These are phyloP conservation scores for Athene noctua DNA, from an alignment of 2,113 vertebrate species.

Conservation along the genomic window DNA sequence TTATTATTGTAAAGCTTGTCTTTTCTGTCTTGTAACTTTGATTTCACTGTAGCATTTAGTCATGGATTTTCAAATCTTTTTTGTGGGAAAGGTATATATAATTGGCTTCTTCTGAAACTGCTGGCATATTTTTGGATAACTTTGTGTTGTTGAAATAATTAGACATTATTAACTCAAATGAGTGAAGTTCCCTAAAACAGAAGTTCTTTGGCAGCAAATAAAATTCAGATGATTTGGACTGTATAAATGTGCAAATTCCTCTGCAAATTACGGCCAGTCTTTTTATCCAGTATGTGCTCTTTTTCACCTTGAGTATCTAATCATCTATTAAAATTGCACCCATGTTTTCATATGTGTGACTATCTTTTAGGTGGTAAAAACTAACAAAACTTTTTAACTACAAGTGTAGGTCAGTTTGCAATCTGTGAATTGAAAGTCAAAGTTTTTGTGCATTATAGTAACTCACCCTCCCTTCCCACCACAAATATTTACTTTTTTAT, in stretches of 20 bases:
- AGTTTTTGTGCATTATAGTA: background rate
- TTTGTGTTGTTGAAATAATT: background rate
- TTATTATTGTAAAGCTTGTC: background rate
- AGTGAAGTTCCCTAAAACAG: background rate
- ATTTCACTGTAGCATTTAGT: background rate
- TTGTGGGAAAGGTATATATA: background rate
- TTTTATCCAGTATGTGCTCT: background rate
- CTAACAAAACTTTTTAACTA: background rate
- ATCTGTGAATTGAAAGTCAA: background rate
- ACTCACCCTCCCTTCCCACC: background rate
- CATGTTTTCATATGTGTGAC: background rate
- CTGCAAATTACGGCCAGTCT: background rate
- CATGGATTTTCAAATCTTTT: background rate
- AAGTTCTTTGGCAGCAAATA: background rate
- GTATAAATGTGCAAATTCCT: background rate
- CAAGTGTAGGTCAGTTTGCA: background rate
- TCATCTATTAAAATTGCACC: background rate
- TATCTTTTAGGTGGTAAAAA: background rate
- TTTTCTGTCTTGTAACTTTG: background rate
- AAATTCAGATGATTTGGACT: background rate
- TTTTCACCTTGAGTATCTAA: background rate
- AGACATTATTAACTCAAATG: background rate
- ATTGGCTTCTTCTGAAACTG: background rate
- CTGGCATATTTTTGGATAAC: background rate
- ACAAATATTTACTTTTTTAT: background rate